Evolutionary conservation across 2,113 vertebrate species (phyloP), one percentile per base, ranked within the genome.

Genomic region (Eclectus roratus): DNA sequence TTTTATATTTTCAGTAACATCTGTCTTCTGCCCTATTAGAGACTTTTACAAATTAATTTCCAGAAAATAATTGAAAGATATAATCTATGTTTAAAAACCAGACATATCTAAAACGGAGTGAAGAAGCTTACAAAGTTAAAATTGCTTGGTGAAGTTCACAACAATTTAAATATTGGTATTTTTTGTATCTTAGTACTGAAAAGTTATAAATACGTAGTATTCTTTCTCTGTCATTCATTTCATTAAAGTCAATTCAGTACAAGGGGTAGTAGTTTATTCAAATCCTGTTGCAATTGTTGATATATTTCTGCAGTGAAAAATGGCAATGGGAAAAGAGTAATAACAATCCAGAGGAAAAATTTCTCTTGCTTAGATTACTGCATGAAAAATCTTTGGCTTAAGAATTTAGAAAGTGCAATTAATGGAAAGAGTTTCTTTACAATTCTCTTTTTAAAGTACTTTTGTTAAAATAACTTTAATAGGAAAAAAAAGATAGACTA

Each of bases 41-140:
- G 69, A 95, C 95, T 89, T 91, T 44, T 82, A 93, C 91, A 97
- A 92, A 95, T 96, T 71, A 90, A 47, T 80, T 96, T 91, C 21
- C 65, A 95, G 52, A 93, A 96, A 97, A 90, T 88, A 95, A 91
- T 83, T 89, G 58, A 95, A 96, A 71, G 68, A 92, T 94, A 78
- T 88, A 72, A 90, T 66, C 71, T 83, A 56, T 89, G 29, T 89
- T 94, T 93, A 52, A 77, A 72, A 80, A 16, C 0, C 18, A 60
- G 17, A 63, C 81, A 33, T 21, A 84, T 61, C 82, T 53, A 71
- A 82, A 33, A n/a, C 21, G 37, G 7, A 41, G 14, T 23, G n/a
- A 94, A 76, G 27, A 77, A 41, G 10, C 7, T 86, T 52, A 56
- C 5, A 44, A 7, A 4, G 23, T 94, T 80, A 83, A 69, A 93